Base-by-base conservation (phyloP, 2,888 invertebrate species). In the Hirtodrosophila alboralis region DNA sequence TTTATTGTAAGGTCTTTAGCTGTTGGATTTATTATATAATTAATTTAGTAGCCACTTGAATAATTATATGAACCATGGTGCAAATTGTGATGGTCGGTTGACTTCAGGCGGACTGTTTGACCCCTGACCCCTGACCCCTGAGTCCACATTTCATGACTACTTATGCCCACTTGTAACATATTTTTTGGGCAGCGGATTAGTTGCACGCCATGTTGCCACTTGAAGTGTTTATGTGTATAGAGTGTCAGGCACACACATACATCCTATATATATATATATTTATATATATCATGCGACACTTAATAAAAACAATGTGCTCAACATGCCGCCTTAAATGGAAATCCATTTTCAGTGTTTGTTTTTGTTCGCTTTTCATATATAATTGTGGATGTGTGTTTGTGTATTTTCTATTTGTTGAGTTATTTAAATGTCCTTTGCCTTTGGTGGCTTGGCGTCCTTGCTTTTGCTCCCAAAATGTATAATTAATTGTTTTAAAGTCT, bases 251-350 rank as follows among this genome's bases (percentile, higher is more conserved):
- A 72, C 60, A 53, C 33, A 51, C 33, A 52, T 30, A 28, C 30
- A 40, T 31, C 40, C 23, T 52, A 43, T 21, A 48, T 21, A 38
- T 13, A 21, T 27, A 30, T 10, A 14, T 12, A 14, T 7, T 36
- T 31, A 48, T 45, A 43, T 52, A 43, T 47, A 68, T 86, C 80
- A 87, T 88, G 88, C 85, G 84, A 88, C 88, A 89, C 88, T 88
- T 88, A 85, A 89, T 88, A 88, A 88, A 89, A 89, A 88, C 88
- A 88, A 89, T 88, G 88, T 83, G 79, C 83, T 79, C 86, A 83
- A 84, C 81, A 83, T 86, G 86, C 79, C 85, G 86, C 85, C 86
- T 84, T 83, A 83, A 83, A 83, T 83, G 83, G 83, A 83, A 86
- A 83, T 83, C 86, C 86, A 77, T 86, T 83, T 79, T 75, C 68